Base-by-base conservation (phyloP, 2,888 invertebrate species). In the Coecobrya sp. region DNA sequence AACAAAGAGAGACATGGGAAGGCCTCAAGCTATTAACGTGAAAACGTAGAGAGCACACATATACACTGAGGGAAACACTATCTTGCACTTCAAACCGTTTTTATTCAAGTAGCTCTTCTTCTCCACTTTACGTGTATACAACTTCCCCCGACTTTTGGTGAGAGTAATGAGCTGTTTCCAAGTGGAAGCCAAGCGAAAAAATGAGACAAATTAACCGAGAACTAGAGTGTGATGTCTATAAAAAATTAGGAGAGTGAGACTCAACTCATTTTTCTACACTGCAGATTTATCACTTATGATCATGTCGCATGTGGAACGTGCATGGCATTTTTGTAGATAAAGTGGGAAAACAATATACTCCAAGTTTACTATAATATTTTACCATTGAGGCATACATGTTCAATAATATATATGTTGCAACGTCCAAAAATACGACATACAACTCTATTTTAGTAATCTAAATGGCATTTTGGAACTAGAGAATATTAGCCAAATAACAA, bases 131-230 rank as follows among this genome's bases (percentile, higher is more conserved):
- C 59, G 36, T 36, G 36, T 36, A 36, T n/a, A n/a, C n/a, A 13
- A 62, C 22, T 52, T 86, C 76, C 52, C 42, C 19, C 36, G 27
- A 81, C 52, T 84, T 81, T 90, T 79, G 73, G 84, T 79, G 82
- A 91, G 91, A 82, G 91, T 91, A 91, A 91, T 91, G 91, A 91
- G 91, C 91, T 91, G 86, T 86, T 91, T 91, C 91, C 91, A 86
- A 91, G 86, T 91, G 81, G 91, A 91, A 91, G 91, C 73, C 27
- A 62, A 86, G 86, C 91, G 91, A 91, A 86, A 91, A 91, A 91
- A 91, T 91, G 86, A 91, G 91, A 91, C 91, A 91, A 91, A 91
- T 91, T 91, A 91, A 86, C 86, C 86, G 91, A 91, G 86, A 91
- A 91, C 81, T 70, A 86, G 86, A 86, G 91, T 91, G 91, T 82